Percentiles rank a stretch among this genome's conserved stretches.
Evolutionary conservation across 1,140 invertebrate species (phyloP).

Genomic region (Lamellibrachia luymesi): DNA sequence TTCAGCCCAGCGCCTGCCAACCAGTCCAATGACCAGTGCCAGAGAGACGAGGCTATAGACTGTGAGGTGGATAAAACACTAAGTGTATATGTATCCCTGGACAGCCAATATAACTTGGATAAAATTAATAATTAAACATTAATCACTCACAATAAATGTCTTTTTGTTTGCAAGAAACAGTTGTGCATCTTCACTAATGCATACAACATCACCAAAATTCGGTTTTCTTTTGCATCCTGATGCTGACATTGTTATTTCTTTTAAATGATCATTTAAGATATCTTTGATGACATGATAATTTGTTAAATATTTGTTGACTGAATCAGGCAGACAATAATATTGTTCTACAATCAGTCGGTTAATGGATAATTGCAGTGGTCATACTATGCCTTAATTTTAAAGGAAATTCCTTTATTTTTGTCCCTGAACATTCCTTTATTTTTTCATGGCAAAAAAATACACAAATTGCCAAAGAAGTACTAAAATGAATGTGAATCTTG

Average conservation of each 20-base stretch:
- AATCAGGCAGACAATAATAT: no score
- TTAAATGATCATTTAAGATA: not conserved
- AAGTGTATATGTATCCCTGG: not conserved
- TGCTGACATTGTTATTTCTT: not conserved
- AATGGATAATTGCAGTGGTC: no score
- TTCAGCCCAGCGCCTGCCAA: conserved; percentile 63
- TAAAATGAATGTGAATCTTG: no score
- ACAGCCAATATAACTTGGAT: not conserved
- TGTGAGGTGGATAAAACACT: conserved; percentile 60
- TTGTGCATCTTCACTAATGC: no score
- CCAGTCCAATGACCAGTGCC: conserved; percentile 76
- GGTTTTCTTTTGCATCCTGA: not conserved
- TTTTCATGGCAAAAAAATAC: no score
- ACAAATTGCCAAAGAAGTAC: no score
- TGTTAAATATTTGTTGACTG: not conserved
- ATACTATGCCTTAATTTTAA: no score
- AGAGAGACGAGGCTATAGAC: conserved; percentile 80
- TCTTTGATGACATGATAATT: not conserved
- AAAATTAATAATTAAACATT: not conserved
- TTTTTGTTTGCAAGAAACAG: no score
- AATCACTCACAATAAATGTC: not conserved
- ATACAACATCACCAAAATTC: not conserved
- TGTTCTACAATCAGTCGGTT: no score
- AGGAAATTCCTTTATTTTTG: no score
- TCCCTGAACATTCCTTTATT: no score